A percentile compares a stretch with the other conserved stretches of the same genome.
Conservation (phyloP, 2,888 invertebrate genomes). For the Listrodromus nycthemerus region DNA sequence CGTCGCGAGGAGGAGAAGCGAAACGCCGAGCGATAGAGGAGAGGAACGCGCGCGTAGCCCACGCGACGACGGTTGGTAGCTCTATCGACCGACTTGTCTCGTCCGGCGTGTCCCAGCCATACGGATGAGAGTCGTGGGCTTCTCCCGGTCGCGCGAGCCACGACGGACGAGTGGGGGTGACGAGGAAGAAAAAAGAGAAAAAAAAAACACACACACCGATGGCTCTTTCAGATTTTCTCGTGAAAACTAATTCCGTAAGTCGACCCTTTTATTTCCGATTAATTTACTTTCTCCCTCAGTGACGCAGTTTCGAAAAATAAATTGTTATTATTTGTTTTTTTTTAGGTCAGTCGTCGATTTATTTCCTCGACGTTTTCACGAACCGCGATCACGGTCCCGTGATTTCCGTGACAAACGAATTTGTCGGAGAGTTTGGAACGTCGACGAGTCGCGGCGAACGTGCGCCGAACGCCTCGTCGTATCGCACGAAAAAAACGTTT, state of each 20-base stretch:
- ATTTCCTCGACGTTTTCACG: too few relatives aligned
- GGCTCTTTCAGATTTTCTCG: not conserved
- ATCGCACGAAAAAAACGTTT: not conserved
- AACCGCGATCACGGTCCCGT: too few relatives aligned
- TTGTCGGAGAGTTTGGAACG: not conserved
- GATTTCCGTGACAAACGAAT: too few relatives aligned
- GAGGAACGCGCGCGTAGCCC: slow-evolving; percentile 69
- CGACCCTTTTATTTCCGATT: too few relatives aligned
- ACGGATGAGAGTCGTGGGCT: slow-evolving; percentile 76
- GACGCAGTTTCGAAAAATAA: too few relatives aligned
- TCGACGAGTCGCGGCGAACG: not conserved
- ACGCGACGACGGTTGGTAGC: slow-evolving; percentile 78
- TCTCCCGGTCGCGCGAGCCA: slow-evolving; percentile 37
- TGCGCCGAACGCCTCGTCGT: not conserved
- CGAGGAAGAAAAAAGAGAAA: not conserved
- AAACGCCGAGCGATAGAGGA: slow-evolving; percentile 51
- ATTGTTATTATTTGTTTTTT: too few relatives aligned
- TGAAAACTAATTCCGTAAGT: too few relatives aligned
- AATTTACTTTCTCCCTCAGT: too few relatives aligned
- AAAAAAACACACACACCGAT: too few relatives aligned
- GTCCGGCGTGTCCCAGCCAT: slow-evolving; percentile 80
- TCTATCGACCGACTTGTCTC: slow-evolving; percentile 83
- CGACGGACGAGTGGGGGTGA: not conserved
- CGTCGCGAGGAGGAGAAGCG: slow-evolving; percentile 56
- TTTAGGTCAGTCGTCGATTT: too few relatives aligned